phyloP scores from a whole-genome alignment of 2,888 invertebrate genomes.

The Lacanobia wlatinum region DNA sequence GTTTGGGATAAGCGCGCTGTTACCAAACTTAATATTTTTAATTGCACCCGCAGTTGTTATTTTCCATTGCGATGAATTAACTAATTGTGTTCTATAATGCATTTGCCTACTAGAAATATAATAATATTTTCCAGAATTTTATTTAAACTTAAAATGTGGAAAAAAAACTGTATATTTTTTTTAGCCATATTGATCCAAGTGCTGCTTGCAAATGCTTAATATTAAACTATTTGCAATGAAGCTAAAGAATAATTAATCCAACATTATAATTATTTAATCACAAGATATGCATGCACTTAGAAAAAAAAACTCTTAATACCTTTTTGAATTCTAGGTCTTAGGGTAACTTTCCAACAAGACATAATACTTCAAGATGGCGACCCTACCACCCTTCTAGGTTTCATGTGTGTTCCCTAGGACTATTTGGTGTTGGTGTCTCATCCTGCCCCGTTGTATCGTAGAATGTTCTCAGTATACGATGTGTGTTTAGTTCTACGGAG shows the following conservation, averaged over 20 bases:
- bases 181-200: not conserved
- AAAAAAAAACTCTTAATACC: not conserved
- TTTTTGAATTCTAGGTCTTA: not conserved
- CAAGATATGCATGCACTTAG: conserved; percentile 30
- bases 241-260: not conserved
- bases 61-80: not conserved
- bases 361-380: conserved; percentile 62
- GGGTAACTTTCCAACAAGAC: conserved; percentile 34
- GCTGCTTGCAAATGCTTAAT: not conserved
- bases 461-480: conserved; percentile 50
- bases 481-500: conserved; percentile 53
- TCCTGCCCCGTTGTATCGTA: conserved; percentile 51
- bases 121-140: not conserved
- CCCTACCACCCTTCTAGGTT: conserved; percentile 63
- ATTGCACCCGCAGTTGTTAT: conserved; percentile 10
- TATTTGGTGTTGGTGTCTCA: conserved; percentile 57
- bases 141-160: not conserved
- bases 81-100: not conserved
- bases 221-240: not conserved
- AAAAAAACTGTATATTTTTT: not conserved
- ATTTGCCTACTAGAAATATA: not conserved
- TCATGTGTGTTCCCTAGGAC: conserved; percentile 58
- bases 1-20: not conserved
- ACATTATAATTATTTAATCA: not conserved
- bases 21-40: conserved; percentile 8